phyloP scores from a whole-genome alignment of 2,888 invertebrate genomes.

The Sabellastarte sp. region DNA sequence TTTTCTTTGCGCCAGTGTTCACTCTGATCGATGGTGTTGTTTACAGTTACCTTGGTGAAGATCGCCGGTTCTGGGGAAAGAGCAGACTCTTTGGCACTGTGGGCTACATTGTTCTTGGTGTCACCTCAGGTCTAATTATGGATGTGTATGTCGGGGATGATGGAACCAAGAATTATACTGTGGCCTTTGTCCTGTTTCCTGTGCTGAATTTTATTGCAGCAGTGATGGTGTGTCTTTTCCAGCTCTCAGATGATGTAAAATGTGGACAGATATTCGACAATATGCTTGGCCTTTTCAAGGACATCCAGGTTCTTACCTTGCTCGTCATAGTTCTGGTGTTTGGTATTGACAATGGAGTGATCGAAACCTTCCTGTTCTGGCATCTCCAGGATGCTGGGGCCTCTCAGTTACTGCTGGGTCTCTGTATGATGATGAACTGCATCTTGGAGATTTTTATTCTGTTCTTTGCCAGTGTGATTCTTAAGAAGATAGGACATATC shows the following conservation, averaged over 20 bases:
- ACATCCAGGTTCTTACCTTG: constrained; percentile 78
- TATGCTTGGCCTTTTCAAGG: constrained; percentile 72
- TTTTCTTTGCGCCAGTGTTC: constrained; percentile 80
- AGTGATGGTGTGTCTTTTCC: constrained; percentile 65
- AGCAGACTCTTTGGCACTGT: constrained; percentile 86
- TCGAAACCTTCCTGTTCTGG: constrained; percentile 83
- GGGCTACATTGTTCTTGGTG: constrained; percentile 69
- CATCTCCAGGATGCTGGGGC: constrained; percentile 24
- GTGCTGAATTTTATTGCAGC: constrained; percentile 73
- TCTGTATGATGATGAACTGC: constrained; percentile 43
- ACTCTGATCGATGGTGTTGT: constrained; percentile 87
- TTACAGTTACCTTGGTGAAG: constrained; percentile 79
- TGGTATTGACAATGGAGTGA: constrained; percentile 86
- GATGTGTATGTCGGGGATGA: constrained; percentile 21
- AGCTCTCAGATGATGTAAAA: constrained; percentile 33
- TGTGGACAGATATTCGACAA: constrained; percentile 67
- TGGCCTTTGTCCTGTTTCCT: constrained; percentile 58
- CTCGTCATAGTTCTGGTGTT: constrained; percentile 78
- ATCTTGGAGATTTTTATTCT: constrained; percentile 57
- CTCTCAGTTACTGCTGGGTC: constrained; percentile 42
- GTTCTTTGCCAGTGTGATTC: constrained; percentile 80
- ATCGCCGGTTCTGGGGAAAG: constrained; percentile 74
- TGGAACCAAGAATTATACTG: constrained; percentile 30
- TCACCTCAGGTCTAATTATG: constrained; percentile 49
- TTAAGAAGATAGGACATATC: constrained; percentile 70